Conservation (phyloP, 2,888 invertebrate species). For the Andrena fulva region DNA sequence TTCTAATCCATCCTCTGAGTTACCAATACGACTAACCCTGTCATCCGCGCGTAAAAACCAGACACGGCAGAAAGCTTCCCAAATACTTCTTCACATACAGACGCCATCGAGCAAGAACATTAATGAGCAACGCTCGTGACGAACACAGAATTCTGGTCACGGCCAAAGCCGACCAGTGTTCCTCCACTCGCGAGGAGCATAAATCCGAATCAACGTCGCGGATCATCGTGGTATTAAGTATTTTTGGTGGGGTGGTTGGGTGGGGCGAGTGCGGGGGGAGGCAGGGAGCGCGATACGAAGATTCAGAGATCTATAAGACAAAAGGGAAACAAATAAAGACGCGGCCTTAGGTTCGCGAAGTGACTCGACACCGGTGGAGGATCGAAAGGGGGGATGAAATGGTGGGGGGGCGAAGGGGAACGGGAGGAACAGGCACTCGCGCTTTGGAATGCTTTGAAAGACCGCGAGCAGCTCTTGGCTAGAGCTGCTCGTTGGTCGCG, state of each 20-base stretch:
- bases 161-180: neutral
- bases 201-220: conserved; percentile 61
- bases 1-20: conserved; percentile 23
- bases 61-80: conserved; percentile 18
- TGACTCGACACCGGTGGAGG: conserved; percentile 70
- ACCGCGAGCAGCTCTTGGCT: conserved; percentile 80
- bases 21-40: conserved; percentile 40
- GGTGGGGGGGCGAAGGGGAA: conserved; percentile 41
- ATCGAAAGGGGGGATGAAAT: conserved; percentile 5
- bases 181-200: conserved; percentile 32
- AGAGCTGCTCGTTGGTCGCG: conserved; percentile 75
- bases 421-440: conserved; percentile 77
- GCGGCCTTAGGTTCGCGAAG: conserved; percentile 74
- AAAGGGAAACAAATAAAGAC: conserved; percentile 77
- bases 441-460: conserved; percentile 85
- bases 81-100: conserved; percentile 35
- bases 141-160: conserved; percentile 35
- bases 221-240: conserved; percentile 65
- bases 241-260: conserved; percentile 57
- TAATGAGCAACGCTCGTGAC: conserved; percentile 30
- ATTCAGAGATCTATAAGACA: conserved; percentile 74
- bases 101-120: conserved; percentile 42
- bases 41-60: conserved; percentile 24
- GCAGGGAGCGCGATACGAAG: conserved; percentile 45
- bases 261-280: too few relatives aligned